Conservation (phyloP, 2,888 invertebrate genomes). For the Seira musarum region DNA sequence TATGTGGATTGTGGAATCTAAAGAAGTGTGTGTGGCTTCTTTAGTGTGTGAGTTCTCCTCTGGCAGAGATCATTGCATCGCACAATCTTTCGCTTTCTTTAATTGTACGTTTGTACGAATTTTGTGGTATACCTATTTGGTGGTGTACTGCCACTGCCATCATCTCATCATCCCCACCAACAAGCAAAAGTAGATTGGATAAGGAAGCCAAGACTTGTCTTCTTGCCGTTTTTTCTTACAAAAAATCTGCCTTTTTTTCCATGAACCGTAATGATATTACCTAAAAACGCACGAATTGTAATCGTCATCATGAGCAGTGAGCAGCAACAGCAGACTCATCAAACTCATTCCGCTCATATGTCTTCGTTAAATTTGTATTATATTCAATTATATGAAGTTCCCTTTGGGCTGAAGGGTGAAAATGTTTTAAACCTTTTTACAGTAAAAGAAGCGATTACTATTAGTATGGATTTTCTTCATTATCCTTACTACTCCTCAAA, state of each 20-base stretch:
- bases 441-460: too few relatives aligned
- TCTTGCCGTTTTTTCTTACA: conserved; percentile 20
- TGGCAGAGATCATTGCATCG: not conserved
- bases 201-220: conserved; percentile 28
- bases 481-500: not conserved
- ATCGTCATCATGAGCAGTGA: not conserved
- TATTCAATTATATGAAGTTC: not conserved
- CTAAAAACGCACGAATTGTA: conserved; percentile 31
- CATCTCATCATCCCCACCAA: not conserved
- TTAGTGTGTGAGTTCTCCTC: not conserved
- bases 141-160: too few relatives aligned
- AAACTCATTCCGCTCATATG: not conserved
- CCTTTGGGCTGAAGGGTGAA: not conserved
- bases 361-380: not conserved
- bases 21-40: not conserved
- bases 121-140: not conserved
- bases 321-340: not conserved
- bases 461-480: too few relatives aligned
- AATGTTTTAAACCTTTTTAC: too few relatives aligned
- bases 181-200: conserved; percentile 13
- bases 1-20: not conserved
- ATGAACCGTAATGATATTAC: conserved; percentile 50
- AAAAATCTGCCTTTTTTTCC: conserved; percentile 38
- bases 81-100: not conserved
- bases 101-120: not conserved